Base-by-base conservation (phyloP, 2,113 vertebrate genomes). In the Epinephelus cyanopodus region DNA sequence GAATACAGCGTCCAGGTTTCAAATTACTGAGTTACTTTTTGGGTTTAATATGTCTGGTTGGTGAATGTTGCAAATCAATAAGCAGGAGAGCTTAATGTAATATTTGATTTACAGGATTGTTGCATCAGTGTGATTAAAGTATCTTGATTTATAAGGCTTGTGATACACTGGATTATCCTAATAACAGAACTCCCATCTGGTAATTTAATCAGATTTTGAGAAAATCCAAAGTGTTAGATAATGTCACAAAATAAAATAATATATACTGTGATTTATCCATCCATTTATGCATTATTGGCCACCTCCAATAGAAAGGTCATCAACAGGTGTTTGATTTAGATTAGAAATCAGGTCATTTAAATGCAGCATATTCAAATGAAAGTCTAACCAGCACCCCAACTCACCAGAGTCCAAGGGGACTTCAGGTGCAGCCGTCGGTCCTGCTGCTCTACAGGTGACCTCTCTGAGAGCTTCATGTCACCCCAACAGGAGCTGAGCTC, bases 361-460 rank as follows among this genome's bases (percentile, higher is more conserved):
- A 60, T 33, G 27, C 27, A 14, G 54, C n/a, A 27, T 42, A 25
- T 6, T 23, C 19, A 70, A 42, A 61, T 4, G 14, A 39, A 66
- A 65, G 45, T 27, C 53, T 64, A 62, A 73, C 19, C 45, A 67
- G 63, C 25, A 42, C 3, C 45, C 4, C 3, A 56, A 91, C 91
- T 94, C 89, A 93, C 92, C 90, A 93, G 86, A 81, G 90, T 93
- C 93, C 93, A 93, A 15, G 74, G 60, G 74, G 84, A 81, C 81
- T 83, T 91, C 57, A 76, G 79, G 72, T 84, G 71, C 56, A 69
- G 37, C 27, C 5, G 54, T 19, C 33, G 81, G 37, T 70, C 75
- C 67, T 6, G 73, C 79, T 72, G 87, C 70, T 84, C 75, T 72
- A 15, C 39, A 56, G 67, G 42, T n/a, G 33, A 58, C 61, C 66